These are phyloP conservation scores for Centropyge bicolor DNA, from an alignment of 2,797 vertebrate species.

Conservation along the genomic window DNA sequence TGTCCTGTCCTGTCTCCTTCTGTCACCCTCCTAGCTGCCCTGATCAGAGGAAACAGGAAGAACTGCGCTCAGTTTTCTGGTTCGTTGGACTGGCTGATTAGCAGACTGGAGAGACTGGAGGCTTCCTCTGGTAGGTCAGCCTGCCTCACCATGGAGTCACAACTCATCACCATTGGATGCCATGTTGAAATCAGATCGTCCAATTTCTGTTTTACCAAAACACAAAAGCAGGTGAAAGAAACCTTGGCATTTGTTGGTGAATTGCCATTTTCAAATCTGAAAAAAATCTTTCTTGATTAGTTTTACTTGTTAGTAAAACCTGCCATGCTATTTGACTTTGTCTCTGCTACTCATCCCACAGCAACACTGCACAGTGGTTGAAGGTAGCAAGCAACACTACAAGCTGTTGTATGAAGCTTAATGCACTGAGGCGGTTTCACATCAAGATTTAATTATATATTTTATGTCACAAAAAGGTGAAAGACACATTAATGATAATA, in stretches of 20 bases:
- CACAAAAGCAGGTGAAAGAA: background rate
- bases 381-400: no score
- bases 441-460: background rate
- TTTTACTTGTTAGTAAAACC: background rate
- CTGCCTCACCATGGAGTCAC: background rate
- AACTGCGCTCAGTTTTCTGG: constrained; percentile 97
- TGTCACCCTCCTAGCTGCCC: constrained; percentile 85
- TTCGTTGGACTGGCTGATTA: constrained; percentile 96
- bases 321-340: background rate
- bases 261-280: no score
- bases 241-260: background rate
- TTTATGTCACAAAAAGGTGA: no score
- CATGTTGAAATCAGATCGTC: background rate
- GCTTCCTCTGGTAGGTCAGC: constrained; percentile 92
- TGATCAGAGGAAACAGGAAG: constrained; percentile 97
- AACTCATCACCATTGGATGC: background rate
- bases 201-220: background rate
- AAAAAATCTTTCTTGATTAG: background rate
- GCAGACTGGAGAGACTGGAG: constrained; percentile 94
- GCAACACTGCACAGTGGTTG: no score
- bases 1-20: background rate
- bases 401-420: no score
- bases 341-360: no score
- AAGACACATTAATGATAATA: no score
- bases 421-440: background rate